Evolutionary conservation across 2,113 vertebrate genomes (phyloP), one percentile per base, ranked within the genome.

Genomic region (Lampris incognitus): DNA sequence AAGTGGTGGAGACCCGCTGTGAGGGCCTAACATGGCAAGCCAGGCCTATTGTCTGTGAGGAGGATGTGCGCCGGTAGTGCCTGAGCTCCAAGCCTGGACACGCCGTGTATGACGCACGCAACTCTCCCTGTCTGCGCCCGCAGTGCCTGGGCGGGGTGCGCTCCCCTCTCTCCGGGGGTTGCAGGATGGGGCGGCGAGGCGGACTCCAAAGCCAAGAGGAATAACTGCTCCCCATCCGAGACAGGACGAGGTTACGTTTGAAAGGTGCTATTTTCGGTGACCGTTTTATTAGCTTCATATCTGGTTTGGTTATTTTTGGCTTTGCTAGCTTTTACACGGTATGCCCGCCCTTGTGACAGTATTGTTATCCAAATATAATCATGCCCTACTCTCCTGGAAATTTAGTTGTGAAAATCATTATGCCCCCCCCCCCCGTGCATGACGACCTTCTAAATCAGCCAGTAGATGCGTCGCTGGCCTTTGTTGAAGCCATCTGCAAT

Each of bases 71-170:
- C 63, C 88, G 86, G 79, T 86, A 77, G 94, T 92, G 91, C 92
- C 93, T 91, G 92, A 83, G 90, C 93, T 94, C 92, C 86, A 85
- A 93, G 94, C 83, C 83, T 91, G 89, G 90, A 93, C 94, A 94
- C 83, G 89, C 86, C 90, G 91, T 65, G 92, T 90, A 94, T 97
- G 96, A 97, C 95, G 96, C 95, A 97, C 94, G 93, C 93, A 94
- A 91, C 90, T 92, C 92, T 93, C 92, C 76, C 91, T 93, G 91
- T 87, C 92, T 86, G 63, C 71, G 79, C 72, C 62, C 92, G 91
- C 90, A 94, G 91, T 93, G 88, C 94, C 91, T 77, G 95, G 95
- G 95, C 93, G 95, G 94, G 93, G 91, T 54, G 37, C 92, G 87
- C 24, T 24, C 89, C 85, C 81, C 91, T 94, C 85, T 91, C 82